Conservation (phyloP, 2,113 vertebrate genomes). For the Hiodon tergisus region DNA sequence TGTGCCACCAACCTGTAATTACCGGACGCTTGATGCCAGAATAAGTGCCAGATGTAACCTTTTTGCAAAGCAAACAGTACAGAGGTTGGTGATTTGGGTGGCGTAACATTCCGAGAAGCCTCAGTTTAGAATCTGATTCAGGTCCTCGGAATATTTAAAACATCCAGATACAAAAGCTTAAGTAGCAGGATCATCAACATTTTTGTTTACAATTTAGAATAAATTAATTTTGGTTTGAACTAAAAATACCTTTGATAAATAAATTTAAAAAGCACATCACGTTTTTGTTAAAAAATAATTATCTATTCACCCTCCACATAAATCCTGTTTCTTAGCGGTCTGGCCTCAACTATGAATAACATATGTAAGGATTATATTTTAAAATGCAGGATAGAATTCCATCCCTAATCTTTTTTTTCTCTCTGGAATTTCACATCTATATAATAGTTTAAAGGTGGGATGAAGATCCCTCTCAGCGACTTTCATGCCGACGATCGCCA, state of each 20-base stretch:
- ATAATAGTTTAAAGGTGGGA: neutral
- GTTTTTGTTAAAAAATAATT: neutral
- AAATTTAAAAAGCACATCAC: neutral
- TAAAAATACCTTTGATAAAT: slow-evolving; percentile 7
- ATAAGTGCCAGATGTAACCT: too few relatives aligned
- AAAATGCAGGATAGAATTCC: slow-evolving; percentile 13
- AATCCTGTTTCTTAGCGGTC: neutral
- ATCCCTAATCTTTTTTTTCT: neutral
- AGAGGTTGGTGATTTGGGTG: too few relatives aligned
- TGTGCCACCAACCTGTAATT: slow-evolving; percentile 7
- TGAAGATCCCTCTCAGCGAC: neutral
- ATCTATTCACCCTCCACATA: neutral
- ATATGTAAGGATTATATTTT: slow-evolving; percentile 17
- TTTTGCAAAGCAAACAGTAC: too few relatives aligned
- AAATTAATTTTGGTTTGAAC: slow-evolving; percentile 1
- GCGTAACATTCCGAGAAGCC: too few relatives aligned
- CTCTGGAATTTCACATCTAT: neutral
- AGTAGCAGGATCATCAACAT: neutral
- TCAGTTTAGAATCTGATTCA: neutral
- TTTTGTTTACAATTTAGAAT: neutral
- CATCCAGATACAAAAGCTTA: slow-evolving; percentile 11
- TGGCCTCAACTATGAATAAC: slow-evolving; percentile 15
- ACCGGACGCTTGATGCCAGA: neutral
- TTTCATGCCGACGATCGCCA: neutral
- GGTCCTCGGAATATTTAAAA: slow-evolving; percentile 10